Conservation (phyloP, 2,797 vertebrate species). For the Lepus townsendii region DNA sequence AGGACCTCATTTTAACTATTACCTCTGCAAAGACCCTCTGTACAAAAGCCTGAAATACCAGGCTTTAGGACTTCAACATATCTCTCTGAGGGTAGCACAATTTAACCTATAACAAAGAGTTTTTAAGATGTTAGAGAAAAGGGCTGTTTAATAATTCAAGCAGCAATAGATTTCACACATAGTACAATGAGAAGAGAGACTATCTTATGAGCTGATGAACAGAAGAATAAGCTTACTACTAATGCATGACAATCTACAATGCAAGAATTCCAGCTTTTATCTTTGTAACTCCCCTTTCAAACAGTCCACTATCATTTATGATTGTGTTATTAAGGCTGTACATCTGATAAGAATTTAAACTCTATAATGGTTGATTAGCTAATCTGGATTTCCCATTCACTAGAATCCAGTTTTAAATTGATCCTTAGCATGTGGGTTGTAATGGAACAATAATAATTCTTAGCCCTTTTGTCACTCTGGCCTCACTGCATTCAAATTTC, state of each 20-base stretch:
- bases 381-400: neutral
- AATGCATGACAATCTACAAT: neutral
- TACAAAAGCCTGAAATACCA: neutral
- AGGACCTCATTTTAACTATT: neutral
- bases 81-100: neutral
- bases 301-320: neutral
- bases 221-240: neutral
- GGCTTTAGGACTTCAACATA: neutral
- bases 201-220: neutral
- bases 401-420: neutral
- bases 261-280: neutral
- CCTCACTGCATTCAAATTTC: neutral
- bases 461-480: neutral
- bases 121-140: conserved; percentile 27
- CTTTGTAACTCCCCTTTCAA: neutral
- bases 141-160: conserved; percentile 6
- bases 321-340: neutral
- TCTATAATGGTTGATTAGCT: neutral
- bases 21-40: neutral
- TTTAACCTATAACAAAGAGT: neutral
- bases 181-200: neutral
- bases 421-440: neutral
- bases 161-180: neutral
- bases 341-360: neutral
- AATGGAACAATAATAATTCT: neutral